These are phyloP conservation scores for Muscicapa comitata DNA, from an alignment of 2,797 vertebrate species.

Conservation along the genomic window DNA sequence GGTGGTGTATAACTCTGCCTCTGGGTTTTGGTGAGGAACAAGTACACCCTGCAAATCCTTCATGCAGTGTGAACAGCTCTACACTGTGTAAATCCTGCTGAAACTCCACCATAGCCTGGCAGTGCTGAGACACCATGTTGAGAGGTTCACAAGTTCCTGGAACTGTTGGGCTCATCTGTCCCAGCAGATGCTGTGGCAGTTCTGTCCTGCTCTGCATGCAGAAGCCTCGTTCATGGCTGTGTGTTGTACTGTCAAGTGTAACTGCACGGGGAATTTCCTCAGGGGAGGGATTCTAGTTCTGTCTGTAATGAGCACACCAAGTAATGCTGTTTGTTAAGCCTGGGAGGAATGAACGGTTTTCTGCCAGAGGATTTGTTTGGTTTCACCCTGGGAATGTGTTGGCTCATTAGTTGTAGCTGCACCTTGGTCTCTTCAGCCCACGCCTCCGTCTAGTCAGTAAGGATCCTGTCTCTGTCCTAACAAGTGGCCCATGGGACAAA, in stretches of 20 bases:
- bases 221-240: background rate
- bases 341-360: background rate
- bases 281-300: background rate
- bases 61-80: rapidly evolving
- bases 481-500: background rate
- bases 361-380: background rate
- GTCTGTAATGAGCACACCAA: background rate
- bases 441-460: background rate
- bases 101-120: rapidly evolving
- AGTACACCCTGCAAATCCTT: background rate
- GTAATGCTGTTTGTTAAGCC: background rate
- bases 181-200: background rate
- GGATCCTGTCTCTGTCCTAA: background rate
- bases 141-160: background rate
- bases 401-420: background rate
- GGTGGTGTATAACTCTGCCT: background rate
- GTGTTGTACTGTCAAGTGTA: background rate
- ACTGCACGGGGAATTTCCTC: background rate
- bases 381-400: background rate
- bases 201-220: rapidly evolving
- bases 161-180: rapidly evolving
- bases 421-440: rapidly evolving
- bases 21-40: rapidly evolving
- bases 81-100: background rate
- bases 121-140: rapidly evolving